Percentiles rank a stretch among this genome's conserved stretches.
Conservation (phyloP, 2,888 invertebrate species). For the Drosophila kuntzei region DNA sequence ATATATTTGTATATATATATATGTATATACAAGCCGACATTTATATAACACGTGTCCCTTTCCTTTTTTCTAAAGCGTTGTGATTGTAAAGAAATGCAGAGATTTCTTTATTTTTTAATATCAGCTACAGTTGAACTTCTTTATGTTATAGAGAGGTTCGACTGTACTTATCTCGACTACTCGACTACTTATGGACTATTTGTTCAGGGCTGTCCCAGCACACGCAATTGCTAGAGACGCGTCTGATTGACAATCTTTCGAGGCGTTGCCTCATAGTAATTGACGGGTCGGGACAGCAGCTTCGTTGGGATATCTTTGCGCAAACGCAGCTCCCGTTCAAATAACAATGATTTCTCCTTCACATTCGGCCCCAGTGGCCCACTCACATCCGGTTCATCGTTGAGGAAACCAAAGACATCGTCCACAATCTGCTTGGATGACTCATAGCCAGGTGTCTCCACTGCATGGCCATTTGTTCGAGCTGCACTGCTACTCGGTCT, state of each 20-base stretch:
- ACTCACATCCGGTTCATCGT: constrained; percentile 86
- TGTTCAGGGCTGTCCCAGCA: constrained; percentile 59
- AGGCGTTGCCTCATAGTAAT: constrained; percentile 80
- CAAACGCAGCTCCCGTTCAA: constrained; percentile 83
- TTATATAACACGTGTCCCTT: constrained; percentile 20
- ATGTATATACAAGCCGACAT: constrained; percentile 33
- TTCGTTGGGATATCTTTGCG: constrained; percentile 84
- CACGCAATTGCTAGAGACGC: constrained; percentile 69
- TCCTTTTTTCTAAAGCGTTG: background rate
- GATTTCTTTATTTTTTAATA: constrained; percentile 30
- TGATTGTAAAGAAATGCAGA: constrained; percentile 12
- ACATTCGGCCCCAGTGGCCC: constrained; percentile 84
- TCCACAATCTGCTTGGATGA: constrained; percentile 89
- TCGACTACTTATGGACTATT: constrained; percentile 54
- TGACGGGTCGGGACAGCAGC: constrained; percentile 85
- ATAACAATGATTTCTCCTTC: constrained; percentile 85
- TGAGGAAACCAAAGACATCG: constrained; percentile 89
- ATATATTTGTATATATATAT: constrained; percentile 21
- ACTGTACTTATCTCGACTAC: no score
- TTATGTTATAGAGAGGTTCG: constrained; percentile 8
- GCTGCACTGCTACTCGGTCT: constrained; percentile 24
- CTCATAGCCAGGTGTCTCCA: constrained; percentile 80
- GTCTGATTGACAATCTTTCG: constrained; percentile 73
- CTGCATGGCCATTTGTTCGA: constrained; percentile 36
- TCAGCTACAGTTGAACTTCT: constrained; percentile 23